A percentile compares a stretch with the other conserved stretches of the same genome.
Conservation (phyloP, 1,140 invertebrate genomes). For the Zaprionus taronus region DNA sequence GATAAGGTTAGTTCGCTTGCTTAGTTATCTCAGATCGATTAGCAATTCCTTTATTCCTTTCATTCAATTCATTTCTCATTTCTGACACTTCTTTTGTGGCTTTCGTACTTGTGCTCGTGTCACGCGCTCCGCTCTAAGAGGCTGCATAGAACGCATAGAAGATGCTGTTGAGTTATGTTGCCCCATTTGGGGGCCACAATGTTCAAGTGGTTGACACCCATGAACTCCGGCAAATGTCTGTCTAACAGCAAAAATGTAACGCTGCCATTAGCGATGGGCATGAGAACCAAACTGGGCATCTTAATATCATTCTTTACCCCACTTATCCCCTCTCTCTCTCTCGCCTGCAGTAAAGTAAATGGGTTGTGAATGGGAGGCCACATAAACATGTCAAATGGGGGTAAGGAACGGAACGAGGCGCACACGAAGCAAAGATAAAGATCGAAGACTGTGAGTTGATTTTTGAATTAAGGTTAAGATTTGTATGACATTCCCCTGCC, state of each 20-base stretch:
- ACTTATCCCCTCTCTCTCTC: too few species aligned
- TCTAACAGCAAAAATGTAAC: constrained; percentile 48
- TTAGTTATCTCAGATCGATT: too few species aligned
- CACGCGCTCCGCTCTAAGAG: constrained; percentile 3
- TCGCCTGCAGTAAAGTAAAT: constrained; percentile 23
- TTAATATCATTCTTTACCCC: background rate
- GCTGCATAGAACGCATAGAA: constrained; percentile 1
- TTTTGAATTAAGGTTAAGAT: constrained; percentile 45
- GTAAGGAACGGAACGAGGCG: constrained; percentile 13
- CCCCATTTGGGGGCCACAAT: constrained; percentile 38
- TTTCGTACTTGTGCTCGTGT: constrained; percentile 3
- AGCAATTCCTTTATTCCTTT: background rate
- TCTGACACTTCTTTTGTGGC: background rate
- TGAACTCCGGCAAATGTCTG: constrained; percentile 52
- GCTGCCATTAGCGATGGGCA: constrained; percentile 49
- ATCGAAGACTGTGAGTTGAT: constrained; percentile 39
- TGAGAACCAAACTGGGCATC: constrained; percentile 23
- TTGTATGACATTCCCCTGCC: constrained; percentile 7
- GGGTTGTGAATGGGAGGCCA: constrained; percentile 29
- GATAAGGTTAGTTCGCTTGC: too few species aligned
- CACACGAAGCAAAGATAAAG: constrained; percentile 37
- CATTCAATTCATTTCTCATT: background rate
- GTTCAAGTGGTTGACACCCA: constrained; percentile 75
- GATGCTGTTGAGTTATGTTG: constrained; percentile 35
- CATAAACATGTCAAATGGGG: constrained; percentile 36